Evolutionary conservation across 2,888 invertebrate genomes (phyloP).

Genomic region (Folsomia manolachei): DNA sequence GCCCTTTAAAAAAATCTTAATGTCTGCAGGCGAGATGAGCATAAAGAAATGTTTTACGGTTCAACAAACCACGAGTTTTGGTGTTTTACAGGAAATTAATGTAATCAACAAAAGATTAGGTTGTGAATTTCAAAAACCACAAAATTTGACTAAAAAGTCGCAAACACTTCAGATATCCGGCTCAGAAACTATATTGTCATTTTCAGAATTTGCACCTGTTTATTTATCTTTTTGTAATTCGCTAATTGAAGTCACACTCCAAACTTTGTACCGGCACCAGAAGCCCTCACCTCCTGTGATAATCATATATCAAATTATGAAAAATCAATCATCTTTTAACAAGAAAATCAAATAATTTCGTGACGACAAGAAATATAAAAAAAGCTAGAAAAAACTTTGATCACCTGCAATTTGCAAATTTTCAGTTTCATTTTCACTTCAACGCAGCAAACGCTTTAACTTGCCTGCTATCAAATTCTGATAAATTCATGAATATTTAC

Average conservation of each 20-base stretch:
- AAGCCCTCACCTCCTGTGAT: background rate
- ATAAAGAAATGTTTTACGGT: background rate
- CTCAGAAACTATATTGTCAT: no score
- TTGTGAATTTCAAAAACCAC: no score
- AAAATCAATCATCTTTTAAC: background rate
- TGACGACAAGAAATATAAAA: background rate
- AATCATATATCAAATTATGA: background rate
- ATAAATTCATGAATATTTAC: background rate
- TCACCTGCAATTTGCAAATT: conserved; percentile 7
- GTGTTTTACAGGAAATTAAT: no score
- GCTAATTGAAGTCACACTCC: background rate
- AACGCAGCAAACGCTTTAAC: background rate
- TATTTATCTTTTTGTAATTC: no score
- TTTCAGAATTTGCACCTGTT: no score
- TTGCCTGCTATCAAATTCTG: no score
- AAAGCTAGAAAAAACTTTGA: background rate
- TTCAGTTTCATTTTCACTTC: conserved; percentile 2
- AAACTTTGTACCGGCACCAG: background rate
- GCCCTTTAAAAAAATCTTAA: no score
- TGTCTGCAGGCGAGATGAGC: background rate
- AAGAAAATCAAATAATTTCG: background rate
- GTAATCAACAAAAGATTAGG: no score
- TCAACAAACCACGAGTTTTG: background rate
- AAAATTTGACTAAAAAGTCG: no score
- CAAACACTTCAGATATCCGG: no score